Evolutionary conservation across 1,140 invertebrate species (phyloP).

Genomic region (Lasioglossum albipes): DNA sequence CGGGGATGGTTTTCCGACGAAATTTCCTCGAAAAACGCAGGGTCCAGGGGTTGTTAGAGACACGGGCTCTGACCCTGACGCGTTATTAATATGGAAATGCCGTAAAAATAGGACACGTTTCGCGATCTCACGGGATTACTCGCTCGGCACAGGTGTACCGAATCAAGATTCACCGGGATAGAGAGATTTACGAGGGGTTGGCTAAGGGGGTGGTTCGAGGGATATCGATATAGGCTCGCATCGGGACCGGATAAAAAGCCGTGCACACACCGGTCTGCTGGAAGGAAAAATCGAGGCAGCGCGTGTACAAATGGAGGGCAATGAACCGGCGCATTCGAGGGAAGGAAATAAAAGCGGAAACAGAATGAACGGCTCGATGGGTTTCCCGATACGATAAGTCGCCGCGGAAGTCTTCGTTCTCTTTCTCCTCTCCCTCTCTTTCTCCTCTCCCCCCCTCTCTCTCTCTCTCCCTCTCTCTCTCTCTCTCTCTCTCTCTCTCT

Average conservation of each 20-base stretch:
- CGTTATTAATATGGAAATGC: slow-evolving; percentile 43
- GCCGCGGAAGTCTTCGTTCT: slow-evolving; percentile 63
- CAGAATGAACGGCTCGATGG: slow-evolving; percentile 72
- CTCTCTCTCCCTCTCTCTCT: not conserved
- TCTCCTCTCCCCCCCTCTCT: too few relatives aligned
- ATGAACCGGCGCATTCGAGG: slow-evolving; percentile 83
- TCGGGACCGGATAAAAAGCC: slow-evolving; percentile 61
- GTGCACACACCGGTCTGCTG: slow-evolving; percentile 8
- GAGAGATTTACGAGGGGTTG: not conserved
- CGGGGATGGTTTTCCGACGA: not conserved
- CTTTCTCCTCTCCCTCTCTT: slow-evolving; percentile 40
- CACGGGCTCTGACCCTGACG: not conserved
- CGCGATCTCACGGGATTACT: slow-evolving; percentile 12
- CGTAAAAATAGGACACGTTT: not conserved
- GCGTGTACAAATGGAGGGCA: slow-evolving; percentile 76
- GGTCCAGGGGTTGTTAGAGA: slow-evolving; percentile 2
- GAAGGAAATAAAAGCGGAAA: slow-evolving; percentile 80
- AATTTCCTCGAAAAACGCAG: not conserved
- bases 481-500: not conserved
- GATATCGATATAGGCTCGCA: slow-evolving; percentile 16
- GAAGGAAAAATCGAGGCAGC: slow-evolving; percentile 50
- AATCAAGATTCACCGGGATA: slow-evolving; percentile 24
- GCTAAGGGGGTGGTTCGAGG: slow-evolving; percentile 4
- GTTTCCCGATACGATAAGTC: slow-evolving; percentile 74
- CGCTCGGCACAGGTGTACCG: slow-evolving; percentile 3